These are phyloP conservation scores for Lysandra coridon DNA, from an alignment of 2,888 invertebrate species.

Conservation along the genomic window DNA sequence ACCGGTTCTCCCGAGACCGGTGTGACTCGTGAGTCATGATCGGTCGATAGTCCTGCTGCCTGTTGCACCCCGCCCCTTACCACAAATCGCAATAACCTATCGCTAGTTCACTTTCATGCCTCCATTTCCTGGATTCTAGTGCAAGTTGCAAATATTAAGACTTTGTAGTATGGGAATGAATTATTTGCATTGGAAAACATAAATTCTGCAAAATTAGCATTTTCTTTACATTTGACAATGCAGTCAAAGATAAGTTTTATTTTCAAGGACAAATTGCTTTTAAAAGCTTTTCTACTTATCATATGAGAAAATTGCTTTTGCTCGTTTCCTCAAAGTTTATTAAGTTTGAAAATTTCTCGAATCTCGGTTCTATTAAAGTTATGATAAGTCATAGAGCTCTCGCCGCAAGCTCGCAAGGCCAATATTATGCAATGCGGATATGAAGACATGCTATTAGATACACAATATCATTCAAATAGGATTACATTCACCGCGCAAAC, in stretches of 20 bases:
- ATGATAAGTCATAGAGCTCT: conserved; percentile 15
- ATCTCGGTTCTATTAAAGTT: conserved; percentile 2
- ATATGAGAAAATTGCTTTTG: neutral
- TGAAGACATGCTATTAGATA: conserved; percentile 20
- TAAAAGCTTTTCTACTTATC: neutral
- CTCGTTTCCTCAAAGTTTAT: neutral
- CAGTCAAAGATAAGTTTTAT: neutral
- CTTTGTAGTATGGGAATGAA: neutral
- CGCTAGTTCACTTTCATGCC: neutral
- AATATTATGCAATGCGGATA: conserved; percentile 24
- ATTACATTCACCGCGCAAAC: conserved; percentile 4
- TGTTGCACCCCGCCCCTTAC: neutral
- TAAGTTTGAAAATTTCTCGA: neutral
- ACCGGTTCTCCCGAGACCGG: conserved; percentile 24
- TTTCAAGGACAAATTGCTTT: neutral
- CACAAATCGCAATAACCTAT: conserved; percentile 17
- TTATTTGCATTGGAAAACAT: neutral
- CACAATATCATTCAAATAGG: conserved; percentile 10
- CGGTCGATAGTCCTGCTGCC: conserved; percentile 26
- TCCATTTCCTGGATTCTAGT: neutral
- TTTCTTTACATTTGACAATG: neutral
- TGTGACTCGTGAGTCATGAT: conserved; percentile 23
- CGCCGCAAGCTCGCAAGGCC: conserved; percentile 17
- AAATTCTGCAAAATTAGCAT: neutral
- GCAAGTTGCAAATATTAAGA: neutral